These are phyloP conservation scores for Calonectris borealis DNA, from an alignment of 2,113 vertebrate species.

Conservation along the genomic window DNA sequence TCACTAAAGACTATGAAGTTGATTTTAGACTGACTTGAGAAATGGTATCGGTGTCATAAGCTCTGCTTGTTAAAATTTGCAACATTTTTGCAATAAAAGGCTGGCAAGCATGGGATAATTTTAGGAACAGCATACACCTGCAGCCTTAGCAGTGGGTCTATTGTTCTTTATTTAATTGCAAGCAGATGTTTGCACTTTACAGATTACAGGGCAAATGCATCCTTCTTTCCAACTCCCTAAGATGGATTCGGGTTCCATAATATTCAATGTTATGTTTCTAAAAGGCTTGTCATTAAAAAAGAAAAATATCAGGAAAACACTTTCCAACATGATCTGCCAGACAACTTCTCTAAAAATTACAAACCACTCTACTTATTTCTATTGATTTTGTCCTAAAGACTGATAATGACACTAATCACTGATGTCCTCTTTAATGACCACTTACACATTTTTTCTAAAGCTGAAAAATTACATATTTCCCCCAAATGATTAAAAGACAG, in stretches of 20 bases:
- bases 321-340: background rate
- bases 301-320: background rate
- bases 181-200: background rate
- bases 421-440: background rate
- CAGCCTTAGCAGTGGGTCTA: background rate
- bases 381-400: background rate
- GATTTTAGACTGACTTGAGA: background rate
- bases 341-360: background rate
- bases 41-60: rapidly evolving
- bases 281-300: background rate
- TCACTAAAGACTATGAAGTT: background rate
- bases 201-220: background rate
- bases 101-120: background rate
- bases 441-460: background rate
- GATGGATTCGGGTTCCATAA: background rate
- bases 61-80: background rate
- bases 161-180: background rate
- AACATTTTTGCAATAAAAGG: background rate
- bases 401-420: background rate
- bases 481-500: background rate
- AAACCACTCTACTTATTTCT: background rate
- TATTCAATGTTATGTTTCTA: background rate
- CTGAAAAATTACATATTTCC: background rate
- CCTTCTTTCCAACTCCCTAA: background rate
- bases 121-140: background rate